These are phyloP conservation scores for Melolontha melolontha DNA, from an alignment of 2,888 invertebrate genomes.

Conservation along the genomic window DNA sequence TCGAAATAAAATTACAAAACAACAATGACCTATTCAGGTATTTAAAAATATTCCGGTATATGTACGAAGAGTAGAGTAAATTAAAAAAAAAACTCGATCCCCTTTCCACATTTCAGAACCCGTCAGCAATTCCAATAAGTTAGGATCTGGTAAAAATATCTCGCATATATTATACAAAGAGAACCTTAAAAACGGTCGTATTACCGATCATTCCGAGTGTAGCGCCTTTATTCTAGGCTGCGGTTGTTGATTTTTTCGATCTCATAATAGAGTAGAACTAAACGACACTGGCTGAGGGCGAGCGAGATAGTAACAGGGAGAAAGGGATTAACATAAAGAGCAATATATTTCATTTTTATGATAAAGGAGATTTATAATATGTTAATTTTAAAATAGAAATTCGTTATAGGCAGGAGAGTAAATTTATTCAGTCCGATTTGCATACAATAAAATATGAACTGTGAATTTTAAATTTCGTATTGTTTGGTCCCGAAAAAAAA, in stretches of 20 bases:
- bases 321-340: constrained; percentile 46
- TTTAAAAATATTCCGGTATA: background rate
- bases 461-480: constrained; percentile 57
- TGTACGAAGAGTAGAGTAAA: background rate
- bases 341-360: constrained; percentile 51
- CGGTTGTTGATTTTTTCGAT: too few species aligned
- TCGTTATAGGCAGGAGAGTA: constrained; percentile 58
- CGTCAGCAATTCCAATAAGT: too few species aligned
- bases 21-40: background rate
- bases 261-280: background rate
- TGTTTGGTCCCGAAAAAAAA: too few species aligned
- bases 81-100: background rate
- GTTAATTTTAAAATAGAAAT: constrained; percentile 63
- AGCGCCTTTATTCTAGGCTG: background rate
- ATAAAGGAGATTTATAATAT: constrained; percentile 56
- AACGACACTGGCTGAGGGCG: background rate
- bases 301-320: background rate
- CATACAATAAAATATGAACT: constrained; percentile 63
- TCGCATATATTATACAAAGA: background rate
- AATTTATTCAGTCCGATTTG: constrained; percentile 59
- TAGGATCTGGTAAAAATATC: background rate
- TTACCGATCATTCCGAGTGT: background rate
- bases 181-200: constrained; percentile 13
- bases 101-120: constrained; percentile 1
- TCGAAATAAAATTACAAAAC: background rate